Base-by-base conservation (phyloP, 1,140 invertebrate species). In the Zaprionus ornatus region DNA sequence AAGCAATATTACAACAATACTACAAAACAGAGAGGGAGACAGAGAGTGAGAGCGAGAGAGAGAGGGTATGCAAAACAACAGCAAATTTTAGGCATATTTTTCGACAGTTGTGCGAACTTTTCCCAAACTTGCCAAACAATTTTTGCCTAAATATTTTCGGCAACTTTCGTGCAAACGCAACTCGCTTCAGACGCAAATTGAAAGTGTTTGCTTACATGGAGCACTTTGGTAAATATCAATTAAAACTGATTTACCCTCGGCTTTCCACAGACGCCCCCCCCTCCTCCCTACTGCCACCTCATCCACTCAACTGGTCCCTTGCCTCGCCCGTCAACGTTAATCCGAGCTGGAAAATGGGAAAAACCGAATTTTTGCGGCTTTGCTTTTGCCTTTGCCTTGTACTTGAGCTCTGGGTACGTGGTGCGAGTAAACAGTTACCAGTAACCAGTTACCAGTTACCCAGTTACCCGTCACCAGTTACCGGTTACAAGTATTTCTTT, bases 221-320 rank as follows among this genome's bases (percentile, higher is more conserved):
- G 85, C 70, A 90, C 85, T 90, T 90, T 90, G 86, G 85, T 82
- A 90, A 90, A 90, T 90, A 90, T 90, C 85, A 90, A 90, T 90
- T 90, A 90, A 90, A 90, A 90, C 85, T 85, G 85, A 80, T 90
- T 90, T 85, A 80, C 85, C 57, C 72, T 55, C 55, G 62, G 61
- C 71, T 37, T 9, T 35, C 56, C 13, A 25, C 42, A 42, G 2
- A n/a, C 6, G 5, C 40, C 7, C 15, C n/a, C 32, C 9, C 32
- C 1, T 12, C 3, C 32, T 1, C 32, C 13, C 9, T 12, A n/a
- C n/a, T n/a, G n/a, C 10, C 10, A 15, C 13, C 5, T 1, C 40
- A n/a, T 17, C 40, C 15, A 7, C 40, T 42, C 40, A 3, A 5
- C 40, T 45, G 40, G 6, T 45, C 29, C 29, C 29, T 32, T 32